A percentile compares a stretch with the other conserved stretches of the same genome.
Conservation (phyloP, 2,888 invertebrate species). For the Lamproptera curius region DNA sequence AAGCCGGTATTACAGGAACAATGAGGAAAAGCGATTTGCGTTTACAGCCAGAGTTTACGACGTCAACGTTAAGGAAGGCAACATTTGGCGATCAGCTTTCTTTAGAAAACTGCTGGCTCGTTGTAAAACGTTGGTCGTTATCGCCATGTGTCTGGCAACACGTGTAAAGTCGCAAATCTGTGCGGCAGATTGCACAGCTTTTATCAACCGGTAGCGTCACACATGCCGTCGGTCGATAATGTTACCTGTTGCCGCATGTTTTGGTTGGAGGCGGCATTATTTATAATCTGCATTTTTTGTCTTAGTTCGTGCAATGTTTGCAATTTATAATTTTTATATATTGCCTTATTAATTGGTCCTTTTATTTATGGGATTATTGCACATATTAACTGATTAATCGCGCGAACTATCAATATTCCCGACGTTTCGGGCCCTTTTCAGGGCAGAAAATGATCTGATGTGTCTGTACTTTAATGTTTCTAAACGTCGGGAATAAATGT, state of each 20-base stretch:
- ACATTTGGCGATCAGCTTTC: slow-evolving; percentile 55
- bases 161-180: slow-evolving; percentile 71
- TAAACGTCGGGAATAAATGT: too few species aligned
- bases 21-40: slow-evolving; percentile 25
- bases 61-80: slow-evolving; percentile 44
- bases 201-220: slow-evolving; percentile 41
- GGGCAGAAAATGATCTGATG: too few species aligned
- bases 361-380: too few species aligned
- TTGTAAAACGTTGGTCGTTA: slow-evolving; percentile 66
- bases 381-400: too few species aligned
- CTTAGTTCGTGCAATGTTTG: too few species aligned
- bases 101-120: slow-evolving; percentile 62
- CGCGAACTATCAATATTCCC: too few species aligned
- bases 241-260: slow-evolving; percentile 19
- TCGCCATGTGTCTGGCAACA: slow-evolving; percentile 59
- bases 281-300: too few species aligned
- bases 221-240: slow-evolving; percentile 38
- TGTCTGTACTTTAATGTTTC: too few species aligned
- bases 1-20: slow-evolving; percentile 22
- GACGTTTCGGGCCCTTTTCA: too few species aligned
- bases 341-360: too few species aligned
- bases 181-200: slow-evolving; percentile 53
- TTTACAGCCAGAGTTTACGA: slow-evolving; percentile 21
- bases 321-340: too few species aligned
- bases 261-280: slow-evolving; percentile 10